These are phyloP conservation scores for Nebria ingens DNA, from an alignment of 1,140 invertebrate genomes.

Conservation along the genomic window DNA sequence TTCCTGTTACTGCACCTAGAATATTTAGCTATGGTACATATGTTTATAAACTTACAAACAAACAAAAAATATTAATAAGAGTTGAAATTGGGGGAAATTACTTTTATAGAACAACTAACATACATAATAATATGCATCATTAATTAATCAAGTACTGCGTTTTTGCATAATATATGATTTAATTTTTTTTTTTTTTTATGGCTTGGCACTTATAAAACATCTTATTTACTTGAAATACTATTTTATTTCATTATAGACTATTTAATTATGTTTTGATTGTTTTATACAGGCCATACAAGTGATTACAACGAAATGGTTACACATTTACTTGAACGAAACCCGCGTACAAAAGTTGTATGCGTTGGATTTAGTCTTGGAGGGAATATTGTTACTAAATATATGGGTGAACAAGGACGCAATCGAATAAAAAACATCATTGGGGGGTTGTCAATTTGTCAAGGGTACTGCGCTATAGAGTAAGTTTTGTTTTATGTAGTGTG, in stretches of 20 bases:
- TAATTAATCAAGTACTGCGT: too few species aligned
- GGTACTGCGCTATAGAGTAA: slow-evolving; percentile 81
- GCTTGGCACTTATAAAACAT: too few species aligned
- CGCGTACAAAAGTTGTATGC: slow-evolving; percentile 63
- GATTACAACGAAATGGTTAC: slow-evolving; percentile 74
- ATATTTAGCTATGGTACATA: slow-evolving; percentile 91
- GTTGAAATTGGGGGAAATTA: too few species aligned
- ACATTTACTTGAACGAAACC: slow-evolving; percentile 58
- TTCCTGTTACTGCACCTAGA: slow-evolving; percentile 72
- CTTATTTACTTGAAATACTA: too few species aligned
- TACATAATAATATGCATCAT: too few species aligned
- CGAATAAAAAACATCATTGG: slow-evolving; percentile 64
- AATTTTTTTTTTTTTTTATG: too few species aligned
- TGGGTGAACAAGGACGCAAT: slow-evolving; percentile 59
- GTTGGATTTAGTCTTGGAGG: slow-evolving; percentile 87
- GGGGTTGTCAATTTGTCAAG: slow-evolving; percentile 83
- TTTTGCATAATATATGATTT: too few species aligned
- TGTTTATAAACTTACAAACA: too few species aligned
- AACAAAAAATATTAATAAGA: too few species aligned
- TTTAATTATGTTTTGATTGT: too few species aligned
- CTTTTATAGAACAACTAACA: too few species aligned
- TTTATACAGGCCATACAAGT: slow-evolving; percentile 62
- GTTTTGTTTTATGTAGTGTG: slow-evolving; percentile 26
- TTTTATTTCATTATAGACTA: too few species aligned
- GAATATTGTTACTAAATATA: slow-evolving; percentile 80